A percentile compares a stretch with the other conserved stretches of the same genome.
These are phyloP conservation scores for Troilus luridus DNA, from an alignment of 2,888 invertebrate species.

Conservation along the genomic window DNA sequence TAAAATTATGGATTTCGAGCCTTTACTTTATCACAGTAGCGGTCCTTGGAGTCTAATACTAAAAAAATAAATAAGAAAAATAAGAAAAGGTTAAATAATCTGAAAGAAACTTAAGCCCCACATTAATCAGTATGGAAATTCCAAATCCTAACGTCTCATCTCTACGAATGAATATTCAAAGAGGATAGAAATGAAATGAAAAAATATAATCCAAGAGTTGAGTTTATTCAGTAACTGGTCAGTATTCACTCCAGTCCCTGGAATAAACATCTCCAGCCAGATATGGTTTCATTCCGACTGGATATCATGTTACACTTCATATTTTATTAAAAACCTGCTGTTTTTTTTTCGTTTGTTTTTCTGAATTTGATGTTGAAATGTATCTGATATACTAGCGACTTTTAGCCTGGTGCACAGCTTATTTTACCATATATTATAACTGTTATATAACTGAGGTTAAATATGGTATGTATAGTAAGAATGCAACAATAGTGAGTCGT, in stretches of 20 bases:
- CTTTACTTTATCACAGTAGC: background rate
- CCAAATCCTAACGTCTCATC: constrained; percentile 5
- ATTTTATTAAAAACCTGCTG: background rate
- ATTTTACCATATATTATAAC: background rate
- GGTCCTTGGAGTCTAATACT: background rate
- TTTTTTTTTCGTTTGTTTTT: background rate
- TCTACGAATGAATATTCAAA: constrained; percentile 51
- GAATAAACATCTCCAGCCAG: background rate
- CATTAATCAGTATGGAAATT: constrained; percentile 54
- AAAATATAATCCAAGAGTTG: constrained; percentile 19
- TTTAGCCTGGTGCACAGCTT: background rate
- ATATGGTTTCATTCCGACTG: background rate
- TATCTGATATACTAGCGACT: background rate
- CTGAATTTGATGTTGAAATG: background rate
- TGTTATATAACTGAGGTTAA: too few species aligned
- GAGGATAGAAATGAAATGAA: constrained; percentile 31
- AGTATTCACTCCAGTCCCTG: background rate
- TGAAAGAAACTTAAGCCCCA: background rate
- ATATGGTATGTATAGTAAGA: too few species aligned
- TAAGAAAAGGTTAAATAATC: background rate
- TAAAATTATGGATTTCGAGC: background rate
- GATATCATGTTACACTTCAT: constrained; percentile 31
- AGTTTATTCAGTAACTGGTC: background rate
- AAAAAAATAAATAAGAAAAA: background rate
- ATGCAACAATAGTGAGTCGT: too few species aligned